Conservation (phyloP, 2,888 invertebrate genomes). For the Sinohyriopsis cumingii region DNA sequence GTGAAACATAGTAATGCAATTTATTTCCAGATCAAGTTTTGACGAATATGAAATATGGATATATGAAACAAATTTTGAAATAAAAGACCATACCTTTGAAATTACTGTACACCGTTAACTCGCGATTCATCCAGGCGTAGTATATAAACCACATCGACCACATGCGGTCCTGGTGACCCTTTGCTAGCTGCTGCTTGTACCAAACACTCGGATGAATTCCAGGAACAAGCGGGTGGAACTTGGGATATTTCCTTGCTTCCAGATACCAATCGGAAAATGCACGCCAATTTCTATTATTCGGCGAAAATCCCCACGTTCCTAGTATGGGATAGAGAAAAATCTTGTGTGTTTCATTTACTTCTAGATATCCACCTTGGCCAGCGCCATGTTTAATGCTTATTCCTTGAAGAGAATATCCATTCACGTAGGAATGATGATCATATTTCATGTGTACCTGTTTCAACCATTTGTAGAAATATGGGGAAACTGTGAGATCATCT, state of each 20-base stretch:
- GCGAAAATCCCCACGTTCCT: constrained; percentile 61
- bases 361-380: not conserved
- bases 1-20: too few relatives aligned
- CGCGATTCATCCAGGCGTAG: constrained; percentile 45
- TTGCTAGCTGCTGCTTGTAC: constrained; percentile 41
- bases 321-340: constrained; percentile 53
- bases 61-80: too few relatives aligned
- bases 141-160: constrained; percentile 66
- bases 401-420: constrained; percentile 53
- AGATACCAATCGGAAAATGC: constrained; percentile 47
- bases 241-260: constrained; percentile 15
- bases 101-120: constrained; percentile 48
- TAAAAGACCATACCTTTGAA: constrained; percentile 25
- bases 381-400: constrained; percentile 43
- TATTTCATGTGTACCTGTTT: constrained; percentile 54
- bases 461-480: constrained; percentile 54
- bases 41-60: too few relatives aligned
- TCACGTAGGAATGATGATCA: constrained; percentile 33
- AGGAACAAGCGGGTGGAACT: constrained; percentile 51
- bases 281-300: constrained; percentile 41
- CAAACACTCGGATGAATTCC: constrained; percentile 49
- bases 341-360: constrained; percentile 29
- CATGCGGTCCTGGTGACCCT: constrained; percentile 45
- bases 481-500: constrained; percentile 59
- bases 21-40: too few relatives aligned